These are phyloP conservation scores for Linyphia triangularis DNA, from an alignment of 2,888 invertebrate genomes.

Conservation along the genomic window DNA sequence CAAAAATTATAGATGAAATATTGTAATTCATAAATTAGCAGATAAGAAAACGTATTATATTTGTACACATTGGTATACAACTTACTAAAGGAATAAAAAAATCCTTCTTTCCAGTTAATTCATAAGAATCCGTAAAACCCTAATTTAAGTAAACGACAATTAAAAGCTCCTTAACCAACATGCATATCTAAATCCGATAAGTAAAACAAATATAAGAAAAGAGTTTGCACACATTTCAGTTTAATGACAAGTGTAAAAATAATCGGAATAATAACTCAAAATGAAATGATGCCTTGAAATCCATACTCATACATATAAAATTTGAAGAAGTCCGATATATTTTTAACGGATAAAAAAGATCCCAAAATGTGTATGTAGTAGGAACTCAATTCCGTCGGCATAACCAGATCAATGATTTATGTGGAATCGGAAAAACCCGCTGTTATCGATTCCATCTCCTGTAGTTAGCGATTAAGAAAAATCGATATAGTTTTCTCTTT, in stretches of 20 bases:
- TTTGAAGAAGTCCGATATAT: not conserved
- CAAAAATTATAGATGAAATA: too few species aligned
- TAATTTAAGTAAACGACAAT: too few species aligned
- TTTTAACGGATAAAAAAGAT: slow-evolving; percentile 2
- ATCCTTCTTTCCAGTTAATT: too few species aligned
- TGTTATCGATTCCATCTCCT: slow-evolving; percentile 41
- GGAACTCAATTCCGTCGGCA: slow-evolving; percentile 17
- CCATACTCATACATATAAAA: slow-evolving; percentile 5
- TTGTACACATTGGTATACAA: too few species aligned
- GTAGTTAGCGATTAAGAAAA: slow-evolving; percentile 62
- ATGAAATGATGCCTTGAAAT: slow-evolving; percentile 18
- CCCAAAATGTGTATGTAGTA: not conserved
- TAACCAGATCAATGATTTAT: slow-evolving; percentile 52
- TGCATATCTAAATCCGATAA: not conserved
- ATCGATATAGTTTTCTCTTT: slow-evolving; percentile 36
- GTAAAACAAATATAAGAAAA: not conserved
- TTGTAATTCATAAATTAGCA: too few species aligned
- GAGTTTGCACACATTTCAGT: not conserved
- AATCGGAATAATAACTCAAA: slow-evolving; percentile 28
- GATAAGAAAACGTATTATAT: too few species aligned
- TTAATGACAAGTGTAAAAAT: slow-evolving; percentile 14
- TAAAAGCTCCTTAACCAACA: not conserved
- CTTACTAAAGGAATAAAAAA: too few species aligned
- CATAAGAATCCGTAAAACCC: too few species aligned
- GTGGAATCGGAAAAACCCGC: slow-evolving; percentile 42